A percentile compares a stretch with the other conserved stretches of the same genome.
Conservation (phyloP, 30 jellyfish, hydroid and myxozoan species). For the Nemopilema nomurai region DNA sequence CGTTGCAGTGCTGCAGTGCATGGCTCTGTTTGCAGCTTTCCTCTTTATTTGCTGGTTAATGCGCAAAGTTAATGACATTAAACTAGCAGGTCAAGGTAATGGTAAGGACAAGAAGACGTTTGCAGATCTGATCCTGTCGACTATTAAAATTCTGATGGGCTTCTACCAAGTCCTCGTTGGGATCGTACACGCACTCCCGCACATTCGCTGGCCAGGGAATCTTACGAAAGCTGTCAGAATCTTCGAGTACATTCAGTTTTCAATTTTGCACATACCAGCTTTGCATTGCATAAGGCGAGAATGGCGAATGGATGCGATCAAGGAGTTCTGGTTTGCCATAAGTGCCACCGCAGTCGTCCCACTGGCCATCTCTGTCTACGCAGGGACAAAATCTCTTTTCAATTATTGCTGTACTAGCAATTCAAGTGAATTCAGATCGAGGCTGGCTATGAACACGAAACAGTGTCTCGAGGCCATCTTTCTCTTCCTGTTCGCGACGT, state of each 20-base stretch:
- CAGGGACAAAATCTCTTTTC: neutral
- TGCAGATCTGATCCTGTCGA: conserved; percentile 58
- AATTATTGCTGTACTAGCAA: neutral
- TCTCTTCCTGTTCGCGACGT: conserved; percentile 60
- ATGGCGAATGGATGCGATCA: conserved; percentile 36
- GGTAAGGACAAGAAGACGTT: conserved; percentile 5
- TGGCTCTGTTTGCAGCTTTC: conserved; percentile 9
- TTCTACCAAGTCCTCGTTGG: conserved; percentile 49
- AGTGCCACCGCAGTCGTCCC: conserved; percentile 58
- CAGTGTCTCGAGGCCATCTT: conserved; percentile 23
- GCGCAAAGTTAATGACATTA: conserved; percentile 30
- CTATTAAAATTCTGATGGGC: conserved; percentile 46
- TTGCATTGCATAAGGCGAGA: conserved; percentile 41
- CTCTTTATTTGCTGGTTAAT: conserved; percentile 33
- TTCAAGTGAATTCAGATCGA: neutral
- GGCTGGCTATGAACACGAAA: neutral
- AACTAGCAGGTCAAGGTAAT: conserved; percentile 7
- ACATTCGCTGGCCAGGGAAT: conserved; percentile 49
- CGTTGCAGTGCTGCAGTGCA: conserved; percentile 26
- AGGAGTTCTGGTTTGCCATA: conserved; percentile 44
- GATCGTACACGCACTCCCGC: conserved; percentile 13
- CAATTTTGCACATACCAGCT: conserved; percentile 47
- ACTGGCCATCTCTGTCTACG: neutral
- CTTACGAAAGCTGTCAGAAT: conserved; percentile 7
- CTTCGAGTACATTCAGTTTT: conserved; percentile 31